Evolutionary conservation across 2,113 vertebrate genomes (phyloP).

Genomic region (Clinocottus analis): DNA sequence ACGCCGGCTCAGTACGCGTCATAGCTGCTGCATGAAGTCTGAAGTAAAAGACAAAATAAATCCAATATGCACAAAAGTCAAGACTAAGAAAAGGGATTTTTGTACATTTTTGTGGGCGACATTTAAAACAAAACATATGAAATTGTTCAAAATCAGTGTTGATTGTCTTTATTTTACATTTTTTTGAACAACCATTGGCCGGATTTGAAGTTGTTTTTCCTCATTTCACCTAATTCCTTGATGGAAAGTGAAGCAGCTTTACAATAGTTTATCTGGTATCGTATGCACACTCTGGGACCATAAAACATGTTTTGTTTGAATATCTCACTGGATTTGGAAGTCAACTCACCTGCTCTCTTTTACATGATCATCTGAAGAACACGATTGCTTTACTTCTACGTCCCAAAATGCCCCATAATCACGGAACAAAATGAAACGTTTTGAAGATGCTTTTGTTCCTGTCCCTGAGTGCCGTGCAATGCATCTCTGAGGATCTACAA

Average conservation of each 20-base stretch:
- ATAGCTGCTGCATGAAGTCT: not conserved
- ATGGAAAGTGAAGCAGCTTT: not conserved
- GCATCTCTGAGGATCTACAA: not conserved
- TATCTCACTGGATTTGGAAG: slow-evolving; percentile 1
- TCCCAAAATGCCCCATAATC: not conserved
- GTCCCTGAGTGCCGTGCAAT: not conserved
- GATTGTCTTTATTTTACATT: not conserved
- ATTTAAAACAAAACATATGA: not conserved
- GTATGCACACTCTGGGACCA: not conserved
- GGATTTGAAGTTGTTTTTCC: too few relatives aligned
- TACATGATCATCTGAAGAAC: not conserved
- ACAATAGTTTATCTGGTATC: not conserved
- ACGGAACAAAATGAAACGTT: not conserved
- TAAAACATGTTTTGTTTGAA: not conserved
- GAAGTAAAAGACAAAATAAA: too few relatives aligned
- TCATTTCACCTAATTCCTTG: not conserved
- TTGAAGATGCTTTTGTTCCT: not conserved
- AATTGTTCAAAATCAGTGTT: not conserved
- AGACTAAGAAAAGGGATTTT: not conserved
- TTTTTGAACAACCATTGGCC: not conserved
- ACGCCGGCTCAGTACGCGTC: not conserved
- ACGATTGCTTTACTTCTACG: not conserved
- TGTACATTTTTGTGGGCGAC: not conserved
- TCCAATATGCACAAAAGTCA: not conserved
- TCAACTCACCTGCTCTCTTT: not conserved